These are phyloP conservation scores for Agrotis ipsilon DNA, from an alignment of 2,888 invertebrate species.

Conservation along the genomic window DNA sequence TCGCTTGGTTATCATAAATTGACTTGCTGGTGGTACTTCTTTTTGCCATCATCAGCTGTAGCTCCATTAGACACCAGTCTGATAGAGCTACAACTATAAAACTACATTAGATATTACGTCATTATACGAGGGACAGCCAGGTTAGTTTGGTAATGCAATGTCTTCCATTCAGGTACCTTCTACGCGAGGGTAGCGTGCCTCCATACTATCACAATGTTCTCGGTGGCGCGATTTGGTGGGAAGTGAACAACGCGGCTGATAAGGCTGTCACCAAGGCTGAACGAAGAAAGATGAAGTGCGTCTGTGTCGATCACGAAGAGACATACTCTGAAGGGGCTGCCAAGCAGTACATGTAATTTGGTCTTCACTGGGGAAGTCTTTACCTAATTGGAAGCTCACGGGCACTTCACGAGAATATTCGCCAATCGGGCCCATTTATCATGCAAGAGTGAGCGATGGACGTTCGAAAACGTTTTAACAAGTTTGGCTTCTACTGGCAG, in stretches of 20 bases:
- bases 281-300: constrained; percentile 78
- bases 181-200: constrained; percentile 84
- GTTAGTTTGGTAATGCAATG: neutral
- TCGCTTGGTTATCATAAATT: neutral
- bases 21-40: neutral
- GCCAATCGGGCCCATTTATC: too few species aligned
- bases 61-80: too few species aligned
- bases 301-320: constrained; percentile 69
- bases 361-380: too few species aligned
- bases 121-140: too few species aligned
- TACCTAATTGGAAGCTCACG: too few species aligned
- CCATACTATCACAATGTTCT: constrained; percentile 86
- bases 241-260: constrained; percentile 77
- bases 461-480: too few species aligned
- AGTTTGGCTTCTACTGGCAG: too few species aligned
- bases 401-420: too few species aligned
- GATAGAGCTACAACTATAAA: too few species aligned
- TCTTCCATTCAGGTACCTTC: constrained; percentile 62
- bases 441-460: too few species aligned
- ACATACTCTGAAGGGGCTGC: constrained; percentile 13
- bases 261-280: constrained; percentile 77
- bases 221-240: constrained; percentile 88
- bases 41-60: neutral
- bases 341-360: constrained; percentile 1
- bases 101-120: too few species aligned